These are phyloP conservation scores for Papilio gigon DNA, from an alignment of 2,888 invertebrate species.

Conservation along the genomic window DNA sequence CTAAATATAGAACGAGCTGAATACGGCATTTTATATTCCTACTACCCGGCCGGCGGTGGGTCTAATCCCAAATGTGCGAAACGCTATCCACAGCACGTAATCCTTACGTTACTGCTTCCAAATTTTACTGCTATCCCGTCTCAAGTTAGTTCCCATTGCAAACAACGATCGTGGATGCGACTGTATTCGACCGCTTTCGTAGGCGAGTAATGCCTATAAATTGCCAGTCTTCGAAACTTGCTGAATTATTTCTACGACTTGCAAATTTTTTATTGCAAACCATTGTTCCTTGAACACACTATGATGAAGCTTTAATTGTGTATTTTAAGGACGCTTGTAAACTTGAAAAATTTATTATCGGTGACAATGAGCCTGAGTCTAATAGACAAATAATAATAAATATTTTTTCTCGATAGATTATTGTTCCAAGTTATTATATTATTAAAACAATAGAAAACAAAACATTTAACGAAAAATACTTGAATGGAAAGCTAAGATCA, in stretches of 20 bases:
- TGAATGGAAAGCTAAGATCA: not conserved
- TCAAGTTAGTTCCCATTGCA: slow-evolving; percentile 25
- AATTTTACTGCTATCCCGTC: slow-evolving; percentile 36
- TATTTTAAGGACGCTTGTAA: not conserved
- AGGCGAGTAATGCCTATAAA: slow-evolving; percentile 20
- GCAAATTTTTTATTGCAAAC: not conserved
- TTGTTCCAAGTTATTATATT: not conserved
- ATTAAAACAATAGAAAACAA: not conserved
- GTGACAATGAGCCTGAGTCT: not conserved
- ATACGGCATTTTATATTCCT: slow-evolving; percentile 25
- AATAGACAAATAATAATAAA: not conserved
- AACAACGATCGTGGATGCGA: slow-evolving; percentile 13
- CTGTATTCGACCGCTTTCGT: slow-evolving; percentile 13
- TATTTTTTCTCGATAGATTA: not conserved
- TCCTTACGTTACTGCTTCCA: slow-evolving; percentile 24
- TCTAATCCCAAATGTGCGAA: slow-evolving; percentile 32
- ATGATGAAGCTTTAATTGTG: not conserved
- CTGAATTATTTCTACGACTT: not conserved
- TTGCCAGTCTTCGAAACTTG: not conserved
- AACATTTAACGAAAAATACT: not conserved
- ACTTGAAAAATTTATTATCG: too few species aligned
- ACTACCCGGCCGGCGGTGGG: slow-evolving; percentile 8
- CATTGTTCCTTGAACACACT: not conserved
- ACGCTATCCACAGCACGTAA: slow-evolving; percentile 30
- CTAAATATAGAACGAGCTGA: slow-evolving; percentile 28